These are phyloP conservation scores for Anagrus nilaparvatae DNA, from an alignment of 1,140 invertebrate species.

Conservation along the genomic window DNA sequence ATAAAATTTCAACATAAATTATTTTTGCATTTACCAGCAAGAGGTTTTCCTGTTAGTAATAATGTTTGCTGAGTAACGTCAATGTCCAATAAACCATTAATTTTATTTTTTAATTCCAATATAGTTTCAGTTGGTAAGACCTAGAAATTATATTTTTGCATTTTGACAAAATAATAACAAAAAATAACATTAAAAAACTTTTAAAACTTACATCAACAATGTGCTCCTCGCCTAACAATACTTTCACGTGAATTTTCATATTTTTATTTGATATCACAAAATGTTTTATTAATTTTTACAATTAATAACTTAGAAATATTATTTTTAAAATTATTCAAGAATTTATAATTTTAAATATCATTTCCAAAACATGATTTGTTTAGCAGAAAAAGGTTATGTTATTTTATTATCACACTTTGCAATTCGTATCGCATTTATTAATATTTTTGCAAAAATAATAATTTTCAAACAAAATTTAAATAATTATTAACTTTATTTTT, in stretches of 20 bases:
- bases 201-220: slow-evolving; percentile 29
- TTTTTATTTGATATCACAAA: slow-evolving; percentile 6
- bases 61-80: slow-evolving; percentile 35
- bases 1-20: slow-evolving; percentile 11
- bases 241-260: slow-evolving; percentile 34
- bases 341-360: no score
- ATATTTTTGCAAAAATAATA: no score
- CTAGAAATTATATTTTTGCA: no score
- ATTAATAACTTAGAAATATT: slow-evolving; percentile 16
- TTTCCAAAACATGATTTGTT: no score
- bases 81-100: slow-evolving; percentile 31
- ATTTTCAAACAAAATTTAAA: no score
- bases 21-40: slow-evolving; percentile 27
- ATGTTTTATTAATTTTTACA: neutral
- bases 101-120: slow-evolving; percentile 34
- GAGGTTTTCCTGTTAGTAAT: slow-evolving; percentile 33
- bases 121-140: slow-evolving; percentile 35
- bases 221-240: slow-evolving; percentile 31
- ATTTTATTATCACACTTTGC: no score
- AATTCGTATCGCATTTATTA: no score
- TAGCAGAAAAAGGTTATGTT: no score
- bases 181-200: slow-evolving; percentile 3
- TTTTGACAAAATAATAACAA: no score
- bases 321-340: no score
- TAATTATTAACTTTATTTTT: no score